These are phyloP conservation scores for Apomyelois bistriatella DNA, from an alignment of 2,888 invertebrate genomes.

Conservation along the genomic window DNA sequence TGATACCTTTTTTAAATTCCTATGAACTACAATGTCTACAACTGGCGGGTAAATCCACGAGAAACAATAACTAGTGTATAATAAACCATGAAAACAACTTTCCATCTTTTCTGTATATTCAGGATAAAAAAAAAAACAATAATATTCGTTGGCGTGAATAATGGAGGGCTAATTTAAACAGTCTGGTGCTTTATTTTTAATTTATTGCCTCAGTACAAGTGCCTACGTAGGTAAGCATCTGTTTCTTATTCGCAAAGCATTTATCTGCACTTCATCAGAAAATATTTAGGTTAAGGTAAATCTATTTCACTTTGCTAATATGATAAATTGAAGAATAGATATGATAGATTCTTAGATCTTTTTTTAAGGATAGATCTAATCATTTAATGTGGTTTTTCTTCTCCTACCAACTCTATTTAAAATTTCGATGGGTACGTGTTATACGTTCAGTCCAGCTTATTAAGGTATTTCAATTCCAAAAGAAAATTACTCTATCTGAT, in stretches of 20 bases:
- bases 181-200: not conserved
- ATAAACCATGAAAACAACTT: not conserved
- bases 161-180: not conserved
- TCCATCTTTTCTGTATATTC: not conserved
- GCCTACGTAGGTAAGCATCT: not conserved
- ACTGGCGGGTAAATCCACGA: too few species aligned
- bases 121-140: not conserved
- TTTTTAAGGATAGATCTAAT: too few species aligned
- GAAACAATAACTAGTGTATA: too few species aligned
- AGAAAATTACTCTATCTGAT: too few species aligned
- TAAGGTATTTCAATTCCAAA: too few species aligned
- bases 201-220: not conserved
- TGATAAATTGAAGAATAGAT: not conserved
- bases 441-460: too few species aligned
- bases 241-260: not conserved
- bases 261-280: constrained; percentile 2
- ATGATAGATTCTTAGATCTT: too few species aligned
- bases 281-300: constrained; percentile 1
- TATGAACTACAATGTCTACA: too few species aligned
- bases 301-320: not conserved
- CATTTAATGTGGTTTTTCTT: too few species aligned
- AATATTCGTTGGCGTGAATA: not conserved
- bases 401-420: too few species aligned
- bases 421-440: too few species aligned
- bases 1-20: too few species aligned